phyloP scores from a whole-genome alignment of 2,797 vertebrate genomes.

The Cyclopterus lumpus region DNA sequence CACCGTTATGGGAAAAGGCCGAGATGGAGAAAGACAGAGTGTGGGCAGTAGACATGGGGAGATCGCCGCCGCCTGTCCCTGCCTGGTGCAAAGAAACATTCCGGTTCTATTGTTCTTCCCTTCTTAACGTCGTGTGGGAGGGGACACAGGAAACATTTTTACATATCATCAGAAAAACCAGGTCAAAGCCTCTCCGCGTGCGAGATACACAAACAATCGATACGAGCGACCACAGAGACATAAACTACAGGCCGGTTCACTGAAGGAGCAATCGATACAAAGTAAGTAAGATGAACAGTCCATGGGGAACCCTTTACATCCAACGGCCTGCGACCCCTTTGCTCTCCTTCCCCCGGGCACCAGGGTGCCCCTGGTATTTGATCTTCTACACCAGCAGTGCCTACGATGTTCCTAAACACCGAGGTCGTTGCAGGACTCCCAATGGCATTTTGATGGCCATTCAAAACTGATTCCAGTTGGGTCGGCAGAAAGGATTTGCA shows the following conservation, averaged over 20 bases:
- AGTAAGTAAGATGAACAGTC: constrained; percentile 47
- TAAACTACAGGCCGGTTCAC: constrained; percentile 22
- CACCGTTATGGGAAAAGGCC: constrained; percentile 19
- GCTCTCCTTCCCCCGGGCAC: constrained; percentile 17
- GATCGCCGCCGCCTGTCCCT: constrained; percentile 23
- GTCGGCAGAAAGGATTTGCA: constrained; percentile 56
- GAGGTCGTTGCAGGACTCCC: not conserved
- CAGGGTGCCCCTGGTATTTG: constrained; percentile 15
- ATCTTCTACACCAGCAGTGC: constrained; percentile 20
- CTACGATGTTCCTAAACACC: constrained; percentile 27
- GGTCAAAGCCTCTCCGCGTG: constrained; percentile 24
- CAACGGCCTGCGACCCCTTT: constrained; percentile 33
- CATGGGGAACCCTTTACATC: constrained; percentile 20
- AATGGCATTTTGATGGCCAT: constrained; percentile 40
- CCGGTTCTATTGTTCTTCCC: constrained; percentile 19
- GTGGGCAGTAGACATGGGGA: constrained; percentile 39
- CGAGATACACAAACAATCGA: constrained; percentile 28
- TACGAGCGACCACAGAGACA: constrained; percentile 33
- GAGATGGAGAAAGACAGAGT: constrained; percentile 42
- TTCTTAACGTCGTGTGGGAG: constrained; percentile 14
- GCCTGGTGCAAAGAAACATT: constrained; percentile 39
- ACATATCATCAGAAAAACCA: constrained; percentile 12
- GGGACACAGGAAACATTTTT: constrained; percentile 44
- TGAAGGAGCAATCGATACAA: constrained; percentile 48
- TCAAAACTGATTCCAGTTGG: constrained; percentile 53